phyloP scores from a whole-genome alignment of 2,888 invertebrate genomes.

The Cistogaster globosa region DNA sequence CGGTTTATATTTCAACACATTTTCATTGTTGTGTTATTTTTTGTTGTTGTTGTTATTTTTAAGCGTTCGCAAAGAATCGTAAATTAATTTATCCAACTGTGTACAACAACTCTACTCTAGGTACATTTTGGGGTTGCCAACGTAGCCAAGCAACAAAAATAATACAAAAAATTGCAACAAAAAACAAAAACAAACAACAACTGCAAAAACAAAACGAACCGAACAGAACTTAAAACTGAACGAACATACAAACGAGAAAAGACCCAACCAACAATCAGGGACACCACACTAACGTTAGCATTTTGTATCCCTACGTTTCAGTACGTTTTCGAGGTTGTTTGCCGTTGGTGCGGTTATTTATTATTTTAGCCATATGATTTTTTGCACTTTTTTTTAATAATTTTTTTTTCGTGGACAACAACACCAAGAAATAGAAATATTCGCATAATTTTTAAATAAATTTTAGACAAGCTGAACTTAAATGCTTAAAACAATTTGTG shows the following conservation, averaged over 20 bases:
- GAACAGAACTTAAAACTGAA: conserved; percentile 37
- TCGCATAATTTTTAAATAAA: conserved; percentile 8
- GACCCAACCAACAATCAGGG: conserved; percentile 65
- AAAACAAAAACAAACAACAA: conserved; percentile 10
- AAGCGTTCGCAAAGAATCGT: conserved; percentile 63
- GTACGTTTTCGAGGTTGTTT: conserved; percentile 81
- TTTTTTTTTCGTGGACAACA: conserved; percentile 4
- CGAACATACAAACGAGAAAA: conserved; percentile 47
- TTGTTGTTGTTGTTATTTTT: conserved; percentile 16
- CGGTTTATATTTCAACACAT: conserved; percentile 44
- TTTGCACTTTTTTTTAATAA: conserved; percentile 62
- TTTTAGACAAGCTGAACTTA: background rate
- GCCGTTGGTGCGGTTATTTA: conserved; percentile 78
- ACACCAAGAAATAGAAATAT: conserved; percentile 20
- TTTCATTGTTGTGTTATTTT: background rate
- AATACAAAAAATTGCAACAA: conserved; percentile 24
- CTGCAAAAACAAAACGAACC: conserved; percentile 19
- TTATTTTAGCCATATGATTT: conserved; percentile 64
- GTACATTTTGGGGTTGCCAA: conserved; percentile 65
- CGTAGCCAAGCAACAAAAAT: conserved; percentile 41
- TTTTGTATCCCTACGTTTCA: conserved; percentile 79
- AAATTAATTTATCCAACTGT: conserved; percentile 38
- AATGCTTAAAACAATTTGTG: background rate
- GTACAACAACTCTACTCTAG: conserved; percentile 28
- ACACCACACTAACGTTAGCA: conserved; percentile 59